These are phyloP conservation scores for Tachyglossus aculeatus DNA, from an alignment of 2,797 vertebrate species.

Conservation along the genomic window DNA sequence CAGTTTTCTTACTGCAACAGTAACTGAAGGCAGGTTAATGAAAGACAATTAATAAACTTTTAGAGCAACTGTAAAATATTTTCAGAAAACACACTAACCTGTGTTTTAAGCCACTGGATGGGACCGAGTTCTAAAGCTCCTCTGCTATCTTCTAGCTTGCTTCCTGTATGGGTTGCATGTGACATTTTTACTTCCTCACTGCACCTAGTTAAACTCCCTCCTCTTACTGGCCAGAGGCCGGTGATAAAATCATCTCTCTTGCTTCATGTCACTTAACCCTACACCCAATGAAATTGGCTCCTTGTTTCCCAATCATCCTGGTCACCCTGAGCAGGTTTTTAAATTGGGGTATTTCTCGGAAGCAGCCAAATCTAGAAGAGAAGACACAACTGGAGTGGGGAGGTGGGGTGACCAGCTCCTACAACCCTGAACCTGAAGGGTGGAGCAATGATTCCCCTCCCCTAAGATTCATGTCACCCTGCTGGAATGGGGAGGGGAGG, in stretches of 20 bases:
- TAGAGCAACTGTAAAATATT: background rate
- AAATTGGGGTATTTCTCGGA: too few species aligned
- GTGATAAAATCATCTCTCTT: constrained; percentile 30
- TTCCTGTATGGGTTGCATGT: constrained; percentile 74
- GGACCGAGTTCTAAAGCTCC: constrained; percentile 55
- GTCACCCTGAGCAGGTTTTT: background rate
- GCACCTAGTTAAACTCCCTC: constrained; percentile 60
- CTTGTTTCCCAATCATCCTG: background rate
- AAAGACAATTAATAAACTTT: background rate
- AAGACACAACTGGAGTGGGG: too few species aligned
- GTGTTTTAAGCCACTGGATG: constrained; percentile 49
- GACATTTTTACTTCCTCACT: constrained; percentile 73
- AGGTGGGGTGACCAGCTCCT: too few species aligned
- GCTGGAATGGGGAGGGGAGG: too few species aligned
- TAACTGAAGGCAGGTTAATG: background rate
- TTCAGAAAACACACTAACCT: constrained; percentile 68
- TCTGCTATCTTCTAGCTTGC: constrained; percentile 52
- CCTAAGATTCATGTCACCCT: too few species aligned
- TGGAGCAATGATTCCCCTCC: too few species aligned
- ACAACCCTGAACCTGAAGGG: too few species aligned
- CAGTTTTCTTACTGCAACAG: background rate
- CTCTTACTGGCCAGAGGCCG: constrained; percentile 25
- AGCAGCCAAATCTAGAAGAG: too few species aligned
- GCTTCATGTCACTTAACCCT: background rate
- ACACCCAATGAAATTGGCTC: background rate